These are phyloP conservation scores for Gymnothorax reevesii DNA, from an alignment of 2,797 vertebrate species.

Conservation along the genomic window DNA sequence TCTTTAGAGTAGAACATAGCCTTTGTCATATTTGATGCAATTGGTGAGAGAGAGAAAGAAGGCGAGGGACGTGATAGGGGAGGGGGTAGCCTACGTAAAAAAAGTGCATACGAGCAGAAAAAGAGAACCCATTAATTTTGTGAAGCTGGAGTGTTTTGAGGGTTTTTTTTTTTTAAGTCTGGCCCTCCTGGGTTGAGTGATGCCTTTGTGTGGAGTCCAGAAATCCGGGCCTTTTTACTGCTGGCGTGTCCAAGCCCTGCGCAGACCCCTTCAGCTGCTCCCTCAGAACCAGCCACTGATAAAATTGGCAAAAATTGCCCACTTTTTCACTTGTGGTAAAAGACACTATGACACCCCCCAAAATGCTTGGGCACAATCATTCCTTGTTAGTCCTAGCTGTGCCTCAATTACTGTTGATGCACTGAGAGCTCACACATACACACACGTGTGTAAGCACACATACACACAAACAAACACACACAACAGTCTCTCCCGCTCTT, in stretches of 20 bases:
- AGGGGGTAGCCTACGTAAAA: constrained; percentile 32
- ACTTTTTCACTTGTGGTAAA: constrained; percentile 50
- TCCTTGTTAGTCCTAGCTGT: not conserved
- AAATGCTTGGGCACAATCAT: not conserved
- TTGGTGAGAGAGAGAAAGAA: constrained; percentile 51
- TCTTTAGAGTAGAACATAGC: constrained; percentile 30
- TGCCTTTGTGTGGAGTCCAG: constrained; percentile 70
- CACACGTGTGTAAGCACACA: not conserved
- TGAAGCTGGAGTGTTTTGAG: constrained; percentile 66
- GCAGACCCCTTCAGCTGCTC: constrained; percentile 36
- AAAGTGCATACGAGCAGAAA: constrained; percentile 59
- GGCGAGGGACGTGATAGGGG: constrained; percentile 57
- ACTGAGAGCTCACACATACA: not conserved
- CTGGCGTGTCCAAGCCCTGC: constrained; percentile 31
- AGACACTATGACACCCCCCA: constrained; percentile 32
- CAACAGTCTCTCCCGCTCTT: not conserved
- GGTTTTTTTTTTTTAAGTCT: constrained; percentile 62
- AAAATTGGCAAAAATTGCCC: constrained; percentile 60
- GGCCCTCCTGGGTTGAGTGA: constrained; percentile 75
- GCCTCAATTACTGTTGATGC: not conserved
- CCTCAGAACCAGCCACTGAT: constrained; percentile 48
- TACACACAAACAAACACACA: not conserved
- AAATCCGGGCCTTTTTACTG: constrained; percentile 56
- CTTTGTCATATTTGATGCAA: constrained; percentile 38
- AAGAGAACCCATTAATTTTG: constrained; percentile 72